Evolutionary conservation across 2,113 vertebrate genomes (phyloP).

Genomic region (Sander vitreus): DNA sequence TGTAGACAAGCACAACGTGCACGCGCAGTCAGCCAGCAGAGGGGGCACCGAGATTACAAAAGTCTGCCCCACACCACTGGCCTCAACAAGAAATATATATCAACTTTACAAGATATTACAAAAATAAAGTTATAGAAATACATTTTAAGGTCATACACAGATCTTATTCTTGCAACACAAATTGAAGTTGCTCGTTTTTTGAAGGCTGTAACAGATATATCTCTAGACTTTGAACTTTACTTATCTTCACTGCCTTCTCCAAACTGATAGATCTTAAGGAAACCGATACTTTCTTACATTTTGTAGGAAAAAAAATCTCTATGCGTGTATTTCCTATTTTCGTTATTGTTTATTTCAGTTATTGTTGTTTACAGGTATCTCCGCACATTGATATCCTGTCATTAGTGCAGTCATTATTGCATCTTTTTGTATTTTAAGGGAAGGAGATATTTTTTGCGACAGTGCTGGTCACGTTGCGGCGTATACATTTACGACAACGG

Average conservation of each 20-base stretch:
- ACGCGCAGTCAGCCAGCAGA: background rate
- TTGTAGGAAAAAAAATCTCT: too few species aligned
- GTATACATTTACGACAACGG: constrained; percentile 11
- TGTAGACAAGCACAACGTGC: background rate
- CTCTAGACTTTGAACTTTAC: too few species aligned
- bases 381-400: background rate
- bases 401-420: background rate
- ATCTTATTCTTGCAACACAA: background rate
- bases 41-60: background rate
- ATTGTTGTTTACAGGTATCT: background rate
- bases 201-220: too few species aligned
- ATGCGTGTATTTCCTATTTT: too few species aligned
- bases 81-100: too few species aligned
- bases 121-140: background rate
- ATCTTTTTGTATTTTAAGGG: background rate
- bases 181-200: too few species aligned
- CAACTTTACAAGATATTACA: too few species aligned
- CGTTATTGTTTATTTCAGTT: background rate
- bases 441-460: constrained; percentile 41
- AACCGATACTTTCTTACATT: too few species aligned
- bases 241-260: too few species aligned
- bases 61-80: too few species aligned
- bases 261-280: too few species aligned
- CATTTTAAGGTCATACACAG: background rate
- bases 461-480: background rate